A percentile compares a stretch with the other conserved stretches of the same genome.
Evolutionary conservation across 2,888 invertebrate genomes (phyloP).

Genomic region (Desoria tigrina): DNA sequence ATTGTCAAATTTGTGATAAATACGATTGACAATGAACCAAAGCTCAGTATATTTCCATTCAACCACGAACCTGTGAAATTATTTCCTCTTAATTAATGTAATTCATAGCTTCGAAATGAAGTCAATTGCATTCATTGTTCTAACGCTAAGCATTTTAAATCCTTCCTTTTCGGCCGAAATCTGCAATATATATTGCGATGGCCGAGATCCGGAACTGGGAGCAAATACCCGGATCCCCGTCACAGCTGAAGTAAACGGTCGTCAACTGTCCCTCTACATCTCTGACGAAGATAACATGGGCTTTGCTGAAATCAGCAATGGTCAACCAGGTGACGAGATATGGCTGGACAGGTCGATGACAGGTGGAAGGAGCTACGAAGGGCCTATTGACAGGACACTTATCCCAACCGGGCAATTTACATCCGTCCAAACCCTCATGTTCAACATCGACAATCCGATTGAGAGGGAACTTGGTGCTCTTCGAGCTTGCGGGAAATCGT

Average conservation of each 20-base stretch:
- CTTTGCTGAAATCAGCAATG: constrained; percentile 40
- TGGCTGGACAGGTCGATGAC: constrained; percentile 51
- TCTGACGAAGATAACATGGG: constrained; percentile 49
- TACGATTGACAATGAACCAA: too few species aligned
- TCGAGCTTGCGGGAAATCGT: constrained; percentile 45
- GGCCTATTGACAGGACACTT: constrained; percentile 27
- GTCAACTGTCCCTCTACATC: constrained; percentile 36
- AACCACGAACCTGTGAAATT: too few species aligned
- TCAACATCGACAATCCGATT: constrained; percentile 44
- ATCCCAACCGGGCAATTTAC: constrained; percentile 34
- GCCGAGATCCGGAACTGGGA: constrained; percentile 32
- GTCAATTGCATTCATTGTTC: too few species aligned
- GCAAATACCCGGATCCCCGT: constrained; percentile 28
- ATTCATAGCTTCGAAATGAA: too few species aligned
- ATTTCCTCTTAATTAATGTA: too few species aligned
- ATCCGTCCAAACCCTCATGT: constrained; percentile 30
- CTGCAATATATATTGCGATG: constrained; percentile 50
- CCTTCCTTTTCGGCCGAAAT: too few species aligned
- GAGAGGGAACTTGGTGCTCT: constrained; percentile 40
- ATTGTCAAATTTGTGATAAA: too few species aligned
- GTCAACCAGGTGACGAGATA: constrained; percentile 37
- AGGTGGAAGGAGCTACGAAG: constrained; percentile 40
- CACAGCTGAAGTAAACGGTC: constrained; percentile 27
- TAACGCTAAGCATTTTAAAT: too few species aligned
- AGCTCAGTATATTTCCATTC: too few species aligned